phyloP scores from a whole-genome alignment of 2,888 invertebrate species.

The Brenthis hecate region DNA sequence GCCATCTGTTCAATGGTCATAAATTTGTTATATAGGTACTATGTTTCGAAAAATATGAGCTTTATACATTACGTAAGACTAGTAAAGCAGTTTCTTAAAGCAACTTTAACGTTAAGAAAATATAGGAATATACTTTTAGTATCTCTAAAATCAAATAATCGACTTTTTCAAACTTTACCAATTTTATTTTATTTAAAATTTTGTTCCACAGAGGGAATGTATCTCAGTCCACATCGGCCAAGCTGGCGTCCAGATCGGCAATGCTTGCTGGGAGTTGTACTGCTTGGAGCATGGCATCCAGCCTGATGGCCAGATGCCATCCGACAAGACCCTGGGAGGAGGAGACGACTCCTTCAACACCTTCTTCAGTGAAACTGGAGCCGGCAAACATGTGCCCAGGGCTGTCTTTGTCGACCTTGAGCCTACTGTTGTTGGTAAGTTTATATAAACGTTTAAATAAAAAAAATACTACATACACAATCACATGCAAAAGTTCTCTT shows the following conservation, averaged over 20 bases:
- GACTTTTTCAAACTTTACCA: background rate
- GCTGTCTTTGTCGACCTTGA: conserved; percentile 95
- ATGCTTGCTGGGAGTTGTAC: conserved; percentile 93
- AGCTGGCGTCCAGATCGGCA: conserved; percentile 93
- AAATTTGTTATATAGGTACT: too few species aligned
- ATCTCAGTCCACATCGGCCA: conserved; percentile 94
- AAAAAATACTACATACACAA: too few species aligned
- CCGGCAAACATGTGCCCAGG: conserved; percentile 93
- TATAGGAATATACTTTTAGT: too few species aligned
- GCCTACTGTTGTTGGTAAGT: conserved; percentile 93
- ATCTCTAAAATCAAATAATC: too few species aligned
- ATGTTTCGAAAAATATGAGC: too few species aligned
- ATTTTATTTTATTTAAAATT: background rate
- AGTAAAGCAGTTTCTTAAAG: too few species aligned
- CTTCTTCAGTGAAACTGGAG: conserved; percentile 89
- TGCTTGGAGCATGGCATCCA: conserved; percentile 92
- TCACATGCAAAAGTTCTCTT: too few species aligned
- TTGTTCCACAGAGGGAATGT: conserved; percentile 87
- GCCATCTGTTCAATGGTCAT: too few species aligned
- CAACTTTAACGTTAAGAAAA: too few species aligned
- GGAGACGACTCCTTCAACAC: conserved; percentile 90
- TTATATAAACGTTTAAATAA: background rate
- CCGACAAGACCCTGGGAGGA: conserved; percentile 88
- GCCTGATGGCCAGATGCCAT: conserved; percentile 93
- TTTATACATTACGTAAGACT: too few species aligned